phyloP scores from a whole-genome alignment of 2,113 vertebrate genomes.

The Oncorhynchus nerka region DNA sequence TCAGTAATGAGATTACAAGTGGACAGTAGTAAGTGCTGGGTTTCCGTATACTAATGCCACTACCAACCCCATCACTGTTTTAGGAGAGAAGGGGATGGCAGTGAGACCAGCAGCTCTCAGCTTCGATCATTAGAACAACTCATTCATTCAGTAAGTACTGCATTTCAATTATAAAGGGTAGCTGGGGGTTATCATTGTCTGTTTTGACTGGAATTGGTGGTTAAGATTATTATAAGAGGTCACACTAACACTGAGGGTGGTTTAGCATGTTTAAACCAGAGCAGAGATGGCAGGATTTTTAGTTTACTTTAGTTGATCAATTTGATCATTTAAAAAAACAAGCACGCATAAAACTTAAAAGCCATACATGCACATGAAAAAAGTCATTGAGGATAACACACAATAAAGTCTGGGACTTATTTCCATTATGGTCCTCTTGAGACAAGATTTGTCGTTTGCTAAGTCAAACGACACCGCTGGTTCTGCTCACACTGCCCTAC shows the following conservation, averaged over 20 bases:
- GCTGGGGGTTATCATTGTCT: not conserved
- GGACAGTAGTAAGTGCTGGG: too few species aligned
- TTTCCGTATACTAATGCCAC: not conserved
- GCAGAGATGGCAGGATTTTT: not conserved
- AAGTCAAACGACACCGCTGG: too few species aligned
- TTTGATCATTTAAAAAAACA: too few species aligned
- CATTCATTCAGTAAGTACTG: slow-evolving; percentile 2
- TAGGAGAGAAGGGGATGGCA: not conserved
- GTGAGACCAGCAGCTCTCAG: not conserved
- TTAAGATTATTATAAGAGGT: not conserved
- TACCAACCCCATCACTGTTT: not conserved
- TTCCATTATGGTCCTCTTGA: too few species aligned
- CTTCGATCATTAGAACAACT: not conserved
- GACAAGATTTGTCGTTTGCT: too few species aligned
- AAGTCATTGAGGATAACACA: too few species aligned
- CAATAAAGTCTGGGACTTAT: too few species aligned
- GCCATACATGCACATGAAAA: too few species aligned
- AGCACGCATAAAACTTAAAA: too few species aligned
- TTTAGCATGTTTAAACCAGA: not conserved
- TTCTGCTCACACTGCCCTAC: too few species aligned
- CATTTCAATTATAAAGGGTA: slow-evolving; percentile 2
- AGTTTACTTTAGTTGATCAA: too few species aligned
- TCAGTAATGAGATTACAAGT: too few species aligned
- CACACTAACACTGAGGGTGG: not conserved
- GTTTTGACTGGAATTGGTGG: not conserved